Percentiles rank a stretch among this genome's conserved stretches.
Conservation (phyloP, 2,113 vertebrate species). For the Nycticorax nycticorax region DNA sequence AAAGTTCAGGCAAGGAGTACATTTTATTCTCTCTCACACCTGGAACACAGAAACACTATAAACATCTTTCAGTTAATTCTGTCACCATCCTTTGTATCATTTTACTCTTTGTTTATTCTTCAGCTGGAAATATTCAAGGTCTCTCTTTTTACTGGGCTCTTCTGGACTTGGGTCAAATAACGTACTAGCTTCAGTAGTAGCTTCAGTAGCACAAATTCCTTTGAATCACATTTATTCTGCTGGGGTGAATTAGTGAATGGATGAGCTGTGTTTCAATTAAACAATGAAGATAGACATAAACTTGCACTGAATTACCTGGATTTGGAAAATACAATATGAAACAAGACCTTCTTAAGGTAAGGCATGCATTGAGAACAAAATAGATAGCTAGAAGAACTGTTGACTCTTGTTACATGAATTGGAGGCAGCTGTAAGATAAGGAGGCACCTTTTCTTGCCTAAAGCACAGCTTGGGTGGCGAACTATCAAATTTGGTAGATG, state of each 20-base stretch:
- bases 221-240: conserved; percentile 18
- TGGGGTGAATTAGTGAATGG: background rate
- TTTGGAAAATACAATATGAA: background rate
- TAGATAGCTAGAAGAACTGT: background rate
- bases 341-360: background rate
- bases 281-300: background rate
- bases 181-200: background rate
- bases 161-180: background rate
- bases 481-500: background rate
- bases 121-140: background rate
- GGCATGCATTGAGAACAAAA: background rate
- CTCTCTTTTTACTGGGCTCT: background rate
- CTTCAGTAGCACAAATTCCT: background rate
- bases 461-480: background rate
- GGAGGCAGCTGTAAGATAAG: background rate
- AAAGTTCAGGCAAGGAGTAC: background rate
- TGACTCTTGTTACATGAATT: background rate
- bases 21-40: background rate
- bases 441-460: background rate
- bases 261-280: background rate
- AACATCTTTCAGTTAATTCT: background rate
- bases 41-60: background rate
- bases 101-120: background rate
- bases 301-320: background rate
- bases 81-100: background rate